Percentiles rank a stretch among this genome's conserved stretches.
These are phyloP conservation scores for Scrobipalpa atriplicella DNA, from an alignment of 2,888 invertebrate genomes.

Conservation along the genomic window DNA sequence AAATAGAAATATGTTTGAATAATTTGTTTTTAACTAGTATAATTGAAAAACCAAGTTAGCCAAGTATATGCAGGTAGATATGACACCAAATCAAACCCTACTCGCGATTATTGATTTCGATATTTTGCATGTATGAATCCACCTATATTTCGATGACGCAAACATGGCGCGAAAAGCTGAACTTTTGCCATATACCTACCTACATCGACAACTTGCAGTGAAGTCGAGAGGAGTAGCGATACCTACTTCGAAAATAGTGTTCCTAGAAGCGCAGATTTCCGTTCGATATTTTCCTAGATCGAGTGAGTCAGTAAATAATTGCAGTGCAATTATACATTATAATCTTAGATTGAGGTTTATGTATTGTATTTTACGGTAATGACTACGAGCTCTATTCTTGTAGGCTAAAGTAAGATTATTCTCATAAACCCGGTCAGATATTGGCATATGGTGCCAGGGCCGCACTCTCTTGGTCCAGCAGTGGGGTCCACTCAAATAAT, in stretches of 20 bases:
- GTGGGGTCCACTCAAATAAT: too few species aligned
- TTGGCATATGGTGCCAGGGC: constrained; percentile 11
- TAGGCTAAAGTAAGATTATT: background rate
- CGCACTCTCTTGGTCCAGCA: background rate
- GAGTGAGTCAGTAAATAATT: constrained; percentile 17
- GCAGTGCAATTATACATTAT: background rate
- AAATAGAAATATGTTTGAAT: too few species aligned
- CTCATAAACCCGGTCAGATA: background rate
- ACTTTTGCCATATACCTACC: background rate
- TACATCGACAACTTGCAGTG: background rate
- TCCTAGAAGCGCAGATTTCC: constrained; percentile 14
- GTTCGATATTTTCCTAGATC: constrained; percentile 17
- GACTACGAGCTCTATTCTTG: constrained; percentile 6
- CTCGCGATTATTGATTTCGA: too few species aligned
- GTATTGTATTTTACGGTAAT: background rate
- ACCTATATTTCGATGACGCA: too few species aligned
- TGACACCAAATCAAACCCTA: too few species aligned
- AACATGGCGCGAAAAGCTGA: background rate
- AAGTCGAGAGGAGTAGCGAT: background rate
- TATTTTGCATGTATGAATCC: too few species aligned
- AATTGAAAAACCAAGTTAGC: too few species aligned
- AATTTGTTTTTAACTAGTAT: too few species aligned
- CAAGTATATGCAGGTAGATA: too few species aligned
- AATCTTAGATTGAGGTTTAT: background rate
- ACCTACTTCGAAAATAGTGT: background rate